Evolutionary conservation across 2,888 invertebrate species (phyloP).

Genomic region (Thecocarcelia acutangulata): DNA sequence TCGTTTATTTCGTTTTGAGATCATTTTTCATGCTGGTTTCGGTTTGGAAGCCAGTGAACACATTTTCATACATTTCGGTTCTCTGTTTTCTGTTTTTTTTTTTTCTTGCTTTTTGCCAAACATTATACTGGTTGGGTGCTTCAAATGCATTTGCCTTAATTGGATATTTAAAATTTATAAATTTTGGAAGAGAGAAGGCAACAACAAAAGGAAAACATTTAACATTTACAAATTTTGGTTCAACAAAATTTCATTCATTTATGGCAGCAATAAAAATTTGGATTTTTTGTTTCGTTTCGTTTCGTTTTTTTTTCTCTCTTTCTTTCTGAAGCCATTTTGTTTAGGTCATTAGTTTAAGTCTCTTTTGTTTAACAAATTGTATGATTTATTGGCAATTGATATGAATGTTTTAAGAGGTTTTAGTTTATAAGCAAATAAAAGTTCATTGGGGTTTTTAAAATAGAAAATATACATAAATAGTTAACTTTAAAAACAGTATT

Average conservation of each 20-base stretch:
- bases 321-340: constrained; percentile 15
- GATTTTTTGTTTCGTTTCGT: too few relatives aligned
- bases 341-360: constrained; percentile 43
- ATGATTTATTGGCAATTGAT: constrained; percentile 39
- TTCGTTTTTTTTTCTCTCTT: not conserved
- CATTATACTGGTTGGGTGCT: not conserved
- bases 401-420: not conserved
- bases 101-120: not conserved
- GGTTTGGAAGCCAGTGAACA: not conserved
- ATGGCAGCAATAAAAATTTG: constrained; percentile 24
- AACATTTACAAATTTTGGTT: constrained; percentile 7
- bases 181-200: not conserved
- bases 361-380: constrained; percentile 33
- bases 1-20: constrained; percentile 30
- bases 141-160: not conserved
- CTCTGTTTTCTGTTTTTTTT: too few relatives aligned
- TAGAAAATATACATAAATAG: not conserved
- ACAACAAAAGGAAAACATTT: not conserved
- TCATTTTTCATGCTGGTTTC: constrained; percentile 45
- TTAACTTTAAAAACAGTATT: too few relatives aligned
- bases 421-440: not conserved
- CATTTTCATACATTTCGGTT: not conserved
- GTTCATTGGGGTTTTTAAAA: not conserved
- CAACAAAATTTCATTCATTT: constrained; percentile 11
- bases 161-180: constrained; percentile 19